Evolutionary conservation across 2,797 vertebrate species (phyloP).

Genomic region (Trachurus trachurus): DNA sequence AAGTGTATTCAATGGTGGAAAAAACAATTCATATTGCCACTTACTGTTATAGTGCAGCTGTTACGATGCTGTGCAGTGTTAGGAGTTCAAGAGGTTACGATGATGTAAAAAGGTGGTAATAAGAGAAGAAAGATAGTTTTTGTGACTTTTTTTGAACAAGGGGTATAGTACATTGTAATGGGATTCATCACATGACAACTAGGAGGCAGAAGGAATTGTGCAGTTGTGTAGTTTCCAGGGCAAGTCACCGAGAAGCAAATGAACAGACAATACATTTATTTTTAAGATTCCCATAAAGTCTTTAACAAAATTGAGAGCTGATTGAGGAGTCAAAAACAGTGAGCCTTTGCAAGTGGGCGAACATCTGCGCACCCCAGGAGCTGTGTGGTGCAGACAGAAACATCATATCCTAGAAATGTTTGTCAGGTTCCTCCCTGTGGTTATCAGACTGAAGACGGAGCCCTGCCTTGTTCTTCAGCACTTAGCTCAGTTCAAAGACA

Average conservation of each 20-base stretch:
- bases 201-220: background rate
- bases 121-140: background rate
- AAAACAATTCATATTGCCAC: background rate
- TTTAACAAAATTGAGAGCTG: background rate
- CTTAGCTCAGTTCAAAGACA: slow-evolving; percentile 16
- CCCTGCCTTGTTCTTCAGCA: too few species aligned
- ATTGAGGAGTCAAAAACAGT: background rate
- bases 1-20: background rate
- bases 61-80: background rate
- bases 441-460: slow-evolving; percentile 19
- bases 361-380: background rate
- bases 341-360: slow-evolving; percentile 11
- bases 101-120: background rate
- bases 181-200: slow-evolving; percentile 26
- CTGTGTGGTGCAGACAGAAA: slow-evolving; percentile 2
- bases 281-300: background rate
- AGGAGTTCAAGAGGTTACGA: slow-evolving; percentile 10
- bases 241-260: slow-evolving; percentile 4
- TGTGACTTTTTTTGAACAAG: background rate
- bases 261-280: background rate
- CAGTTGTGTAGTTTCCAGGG: slow-evolving; percentile 1
- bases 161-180: background rate
- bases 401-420: slow-evolving; percentile 4
- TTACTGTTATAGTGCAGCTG: background rate
- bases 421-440: slow-evolving; percentile 20